phyloP scores from a whole-genome alignment of 2,113 vertebrate species.

The Thunnus maccoyii region DNA sequence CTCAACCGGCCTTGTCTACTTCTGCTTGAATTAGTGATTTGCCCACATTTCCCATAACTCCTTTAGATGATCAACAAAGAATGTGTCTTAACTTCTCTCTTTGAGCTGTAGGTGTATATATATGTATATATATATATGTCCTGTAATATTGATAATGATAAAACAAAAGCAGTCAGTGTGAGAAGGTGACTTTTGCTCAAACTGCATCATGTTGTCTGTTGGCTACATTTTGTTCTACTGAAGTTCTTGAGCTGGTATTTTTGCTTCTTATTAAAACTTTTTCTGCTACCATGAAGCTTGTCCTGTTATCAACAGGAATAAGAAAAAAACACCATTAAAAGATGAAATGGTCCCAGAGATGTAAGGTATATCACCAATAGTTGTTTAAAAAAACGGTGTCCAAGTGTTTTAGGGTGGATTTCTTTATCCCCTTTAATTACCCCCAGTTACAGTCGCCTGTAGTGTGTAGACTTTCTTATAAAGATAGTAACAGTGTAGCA shows the following conservation, averaged over 20 bases:
- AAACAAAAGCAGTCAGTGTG: neutral
- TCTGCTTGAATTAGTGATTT: neutral
- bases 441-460: neutral
- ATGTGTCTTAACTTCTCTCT: neutral
- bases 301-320: neutral
- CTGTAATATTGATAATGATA: neutral
- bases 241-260: neutral
- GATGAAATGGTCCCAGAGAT: neutral
- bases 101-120: neutral
- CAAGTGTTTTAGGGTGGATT: neutral
- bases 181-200: neutral
- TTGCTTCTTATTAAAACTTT: neutral
- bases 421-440: slow-evolving; percentile 8
- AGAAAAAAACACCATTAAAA: neutral
- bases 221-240: neutral
- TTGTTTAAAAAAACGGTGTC: slow-evolving; percentile 9
- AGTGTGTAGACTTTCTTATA: slow-evolving; percentile 15
- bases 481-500: slow-evolving; percentile 32
- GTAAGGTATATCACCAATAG: slow-evolving; percentile 1
- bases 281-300: neutral
- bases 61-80: neutral
- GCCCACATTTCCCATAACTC: slow-evolving; percentile 2
- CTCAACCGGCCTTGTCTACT: neutral
- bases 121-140: too few relatives aligned
- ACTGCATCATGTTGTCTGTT: neutral